Conservation (phyloP, 2,113 vertebrate species). For the Gavia stellata region DNA sequence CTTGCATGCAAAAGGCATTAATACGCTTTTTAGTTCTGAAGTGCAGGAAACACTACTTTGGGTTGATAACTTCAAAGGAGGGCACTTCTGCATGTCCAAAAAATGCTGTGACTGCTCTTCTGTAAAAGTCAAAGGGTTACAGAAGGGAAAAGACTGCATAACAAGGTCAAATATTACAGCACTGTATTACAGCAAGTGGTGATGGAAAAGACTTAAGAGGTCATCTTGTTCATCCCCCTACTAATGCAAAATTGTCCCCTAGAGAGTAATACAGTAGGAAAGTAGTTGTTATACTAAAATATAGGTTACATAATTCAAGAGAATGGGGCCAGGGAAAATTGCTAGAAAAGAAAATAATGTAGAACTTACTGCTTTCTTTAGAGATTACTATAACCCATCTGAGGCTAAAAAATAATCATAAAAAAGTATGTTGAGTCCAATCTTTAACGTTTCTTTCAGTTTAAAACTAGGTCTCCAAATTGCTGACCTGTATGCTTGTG, state of each 20-base stretch:
- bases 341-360: slow-evolving; percentile 30
- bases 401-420: not conserved
- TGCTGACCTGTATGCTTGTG: not conserved
- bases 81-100: not conserved
- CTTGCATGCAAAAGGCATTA: slow-evolving; percentile 19
- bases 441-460: not conserved
- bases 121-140: slow-evolving; percentile 9
- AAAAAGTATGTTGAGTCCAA: not conserved
- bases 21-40: not conserved
- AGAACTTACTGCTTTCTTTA: not conserved
- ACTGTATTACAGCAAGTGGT: slow-evolving; percentile 43
- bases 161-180: slow-evolving; percentile 39
- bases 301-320: slow-evolving; percentile 23
- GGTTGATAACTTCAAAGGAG: slow-evolving; percentile 12
- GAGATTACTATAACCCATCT: not conserved
- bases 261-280: slow-evolving; percentile 39
- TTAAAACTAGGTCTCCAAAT: not conserved
- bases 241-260: slow-evolving; percentile 20
- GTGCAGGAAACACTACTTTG: not conserved
- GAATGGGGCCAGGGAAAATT: slow-evolving; percentile 21
- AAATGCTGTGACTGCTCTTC: not conserved
- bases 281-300: not conserved
- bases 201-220: slow-evolving; percentile 44
- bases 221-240: slow-evolving; percentile 35
- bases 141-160: not conserved